phyloP scores from a whole-genome alignment of 1,140 invertebrate species.

The Drosophila bifasciata region DNA sequence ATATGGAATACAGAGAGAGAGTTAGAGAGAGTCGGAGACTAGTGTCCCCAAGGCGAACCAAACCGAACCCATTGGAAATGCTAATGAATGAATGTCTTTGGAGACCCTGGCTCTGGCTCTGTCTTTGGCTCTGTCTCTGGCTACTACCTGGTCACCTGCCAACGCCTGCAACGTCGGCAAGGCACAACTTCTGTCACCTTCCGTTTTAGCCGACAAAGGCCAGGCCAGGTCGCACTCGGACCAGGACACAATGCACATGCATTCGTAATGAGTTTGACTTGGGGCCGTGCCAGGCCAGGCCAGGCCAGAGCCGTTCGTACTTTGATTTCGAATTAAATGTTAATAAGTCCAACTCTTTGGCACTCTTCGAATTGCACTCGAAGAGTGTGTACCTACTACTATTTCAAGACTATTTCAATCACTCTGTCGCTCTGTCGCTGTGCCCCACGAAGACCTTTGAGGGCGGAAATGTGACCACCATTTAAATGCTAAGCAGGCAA shows the following conservation, averaged over 20 bases:
- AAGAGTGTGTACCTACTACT: conserved; percentile 17
- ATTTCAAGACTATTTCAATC: too few species aligned
- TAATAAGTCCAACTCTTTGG: conserved; percentile 72
- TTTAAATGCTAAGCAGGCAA: conserved; percentile 73
- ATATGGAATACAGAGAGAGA: background rate
- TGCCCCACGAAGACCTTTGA: conserved; percentile 4
- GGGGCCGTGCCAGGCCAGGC: conserved; percentile 19
- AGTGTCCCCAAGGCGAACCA: conserved; percentile 6
- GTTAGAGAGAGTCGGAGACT: conserved; percentile 1
- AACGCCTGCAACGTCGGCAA: conserved; percentile 18
- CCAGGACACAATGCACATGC: conserved; percentile 45
- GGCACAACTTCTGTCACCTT: conserved; percentile 51
- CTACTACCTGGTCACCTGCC: conserved; percentile 64
- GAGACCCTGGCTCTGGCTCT: conserved; percentile 2
- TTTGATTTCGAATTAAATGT: conserved; percentile 80
- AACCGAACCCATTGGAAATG: conserved; percentile 46
- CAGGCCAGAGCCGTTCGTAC: conserved; percentile 8
- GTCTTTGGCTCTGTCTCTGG: background rate
- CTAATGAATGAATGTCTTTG: conserved; percentile 55
- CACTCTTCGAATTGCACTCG: conserved; percentile 13
- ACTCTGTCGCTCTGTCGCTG: background rate
- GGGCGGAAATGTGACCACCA: conserved; percentile 71
- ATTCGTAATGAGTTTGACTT: conserved; percentile 60
- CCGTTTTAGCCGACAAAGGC: conserved; percentile 29
- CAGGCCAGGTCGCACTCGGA: conserved; percentile 14